phyloP scores from a whole-genome alignment of 2,888 invertebrate species.

The Diloba caeruleocephala region DNA sequence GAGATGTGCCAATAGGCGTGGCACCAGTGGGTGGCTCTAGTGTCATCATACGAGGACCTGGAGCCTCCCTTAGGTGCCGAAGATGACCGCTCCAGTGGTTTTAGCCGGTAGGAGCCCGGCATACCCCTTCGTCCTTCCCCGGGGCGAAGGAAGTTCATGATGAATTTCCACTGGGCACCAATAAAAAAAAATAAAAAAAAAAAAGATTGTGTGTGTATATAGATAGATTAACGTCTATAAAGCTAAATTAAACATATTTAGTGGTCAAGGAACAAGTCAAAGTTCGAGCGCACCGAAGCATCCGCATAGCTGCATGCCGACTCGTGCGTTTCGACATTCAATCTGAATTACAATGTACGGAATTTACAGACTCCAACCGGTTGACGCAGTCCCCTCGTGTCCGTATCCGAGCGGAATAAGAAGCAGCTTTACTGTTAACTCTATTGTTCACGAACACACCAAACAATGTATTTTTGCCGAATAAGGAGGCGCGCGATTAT shows the following conservation, averaged over 20 bases:
- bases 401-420: slow-evolving; percentile 87
- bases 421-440: slow-evolving; percentile 86
- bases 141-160: too few relatives aligned
- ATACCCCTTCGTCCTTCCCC: too few relatives aligned
- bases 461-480: slow-evolving; percentile 86
- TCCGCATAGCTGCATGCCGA: slow-evolving; percentile 84
- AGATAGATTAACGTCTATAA: too few relatives aligned
- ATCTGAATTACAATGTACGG: slow-evolving; percentile 86
- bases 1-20: too few relatives aligned
- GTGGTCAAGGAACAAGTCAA: slow-evolving; percentile 35
- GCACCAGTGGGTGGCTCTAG: too few relatives aligned
- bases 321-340: slow-evolving; percentile 83
- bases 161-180: too few relatives aligned
- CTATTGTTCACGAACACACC: slow-evolving; percentile 84
- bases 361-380: slow-evolving; percentile 79
- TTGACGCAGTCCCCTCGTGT: slow-evolving; percentile 62
- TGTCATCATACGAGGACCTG: too few relatives aligned
- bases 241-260: neutral
- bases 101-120: too few relatives aligned
- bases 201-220: too few relatives aligned
- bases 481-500: slow-evolving; percentile 85
- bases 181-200: too few relatives aligned
- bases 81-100: too few relatives aligned
- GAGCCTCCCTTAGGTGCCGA: too few relatives aligned
- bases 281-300: slow-evolving; percentile 59